phyloP scores from a whole-genome alignment of 2,797 vertebrate genomes.

The Orestias chungarensis region DNA sequence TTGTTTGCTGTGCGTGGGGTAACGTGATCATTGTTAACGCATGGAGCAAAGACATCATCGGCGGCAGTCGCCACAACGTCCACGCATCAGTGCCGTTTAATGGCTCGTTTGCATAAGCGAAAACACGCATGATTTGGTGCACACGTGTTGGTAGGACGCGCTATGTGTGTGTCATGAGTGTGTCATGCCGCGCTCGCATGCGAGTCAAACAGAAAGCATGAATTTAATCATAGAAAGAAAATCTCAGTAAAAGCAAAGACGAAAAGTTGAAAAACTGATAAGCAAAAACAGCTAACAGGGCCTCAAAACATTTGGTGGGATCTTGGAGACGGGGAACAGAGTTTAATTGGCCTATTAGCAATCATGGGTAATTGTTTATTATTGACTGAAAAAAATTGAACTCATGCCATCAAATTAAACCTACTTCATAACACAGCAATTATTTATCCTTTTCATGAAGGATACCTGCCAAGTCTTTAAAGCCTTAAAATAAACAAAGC shows the following conservation, averaged over 20 bases:
- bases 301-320: background rate
- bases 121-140: conserved; percentile 35
- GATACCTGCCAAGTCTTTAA: too few species aligned
- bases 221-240: conserved; percentile 14
- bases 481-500: too few species aligned
- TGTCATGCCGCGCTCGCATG: conserved; percentile 24
- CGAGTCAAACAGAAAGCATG: conserved; percentile 4
- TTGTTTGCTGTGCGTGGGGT: conserved; percentile 29
- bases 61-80: conserved; percentile 28
- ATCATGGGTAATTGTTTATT: background rate
- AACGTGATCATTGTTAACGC: conserved; percentile 39
- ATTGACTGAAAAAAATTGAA: background rate
- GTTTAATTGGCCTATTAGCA: background rate
- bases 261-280: background rate
- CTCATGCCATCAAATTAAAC: background rate
- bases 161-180: conserved; percentile 23
- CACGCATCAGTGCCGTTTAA: conserved; percentile 37
- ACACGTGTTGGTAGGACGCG: conserved; percentile 24
- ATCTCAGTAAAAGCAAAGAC: conserved; percentile 6
- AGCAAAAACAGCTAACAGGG: background rate
- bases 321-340: too few species aligned
- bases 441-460: too few species aligned
- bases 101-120: conserved; percentile 38
- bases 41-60: conserved; percentile 27
- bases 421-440: too few species aligned